Percentiles rank a stretch among this genome's conserved stretches.
These are phyloP conservation scores for Mormoops blainvillei DNA, from an alignment of 2,113 vertebrate genomes.

Conservation along the genomic window DNA sequence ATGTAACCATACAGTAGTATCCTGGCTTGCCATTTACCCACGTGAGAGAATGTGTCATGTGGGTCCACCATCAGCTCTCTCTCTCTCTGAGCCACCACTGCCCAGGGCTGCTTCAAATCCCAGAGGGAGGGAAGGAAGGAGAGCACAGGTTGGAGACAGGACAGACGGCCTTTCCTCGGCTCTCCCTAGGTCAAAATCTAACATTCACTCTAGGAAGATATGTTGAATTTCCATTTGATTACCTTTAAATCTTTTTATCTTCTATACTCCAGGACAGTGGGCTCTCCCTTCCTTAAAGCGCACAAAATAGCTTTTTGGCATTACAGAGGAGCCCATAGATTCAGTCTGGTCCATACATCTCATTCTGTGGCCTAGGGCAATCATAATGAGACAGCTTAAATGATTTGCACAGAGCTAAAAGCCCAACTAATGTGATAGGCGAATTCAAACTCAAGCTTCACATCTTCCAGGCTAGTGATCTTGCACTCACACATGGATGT, in stretches of 20 bases:
- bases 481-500: background rate
- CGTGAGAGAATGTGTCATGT: background rate
- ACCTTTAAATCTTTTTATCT: background rate
- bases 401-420: background rate
- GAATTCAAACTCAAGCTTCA: background rate
- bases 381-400: background rate
- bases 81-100: background rate
- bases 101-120: background rate
- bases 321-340: background rate
- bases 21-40: background rate
- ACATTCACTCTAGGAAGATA: background rate
- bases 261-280: background rate
- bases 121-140: background rate
- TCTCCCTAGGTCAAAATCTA: background rate
- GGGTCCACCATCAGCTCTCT: background rate
- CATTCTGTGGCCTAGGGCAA: background rate
- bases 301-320: background rate
- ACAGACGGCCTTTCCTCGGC: background rate
- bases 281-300: background rate
- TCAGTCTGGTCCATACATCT: background rate
- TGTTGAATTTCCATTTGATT: background rate
- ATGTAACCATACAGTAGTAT: background rate
- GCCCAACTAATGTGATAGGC: background rate
- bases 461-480: background rate
- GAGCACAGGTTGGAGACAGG: background rate